These are phyloP conservation scores for Epizoanthus scotinus DNA, from an alignment of 92 coral and sea anemone species.

Conservation along the genomic window DNA sequence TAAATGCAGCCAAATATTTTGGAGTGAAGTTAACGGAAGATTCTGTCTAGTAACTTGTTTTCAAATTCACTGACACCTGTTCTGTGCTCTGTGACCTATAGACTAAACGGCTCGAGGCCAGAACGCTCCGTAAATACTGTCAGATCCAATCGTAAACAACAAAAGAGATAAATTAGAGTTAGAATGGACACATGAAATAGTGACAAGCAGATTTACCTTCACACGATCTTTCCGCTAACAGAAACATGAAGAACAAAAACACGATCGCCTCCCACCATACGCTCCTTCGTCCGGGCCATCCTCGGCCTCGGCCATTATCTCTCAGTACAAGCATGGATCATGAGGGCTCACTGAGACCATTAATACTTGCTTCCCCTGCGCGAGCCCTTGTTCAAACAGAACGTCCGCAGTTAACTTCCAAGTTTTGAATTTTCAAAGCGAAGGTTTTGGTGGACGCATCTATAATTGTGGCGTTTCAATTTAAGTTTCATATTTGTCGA, in stretches of 20 bases:
- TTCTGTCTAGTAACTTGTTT: conserved; percentile 5
- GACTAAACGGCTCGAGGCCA: neutral
- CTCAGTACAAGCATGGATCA: conserved; percentile 38
- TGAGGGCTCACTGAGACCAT: conserved; percentile 24
- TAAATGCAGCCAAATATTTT: too few relatives aligned
- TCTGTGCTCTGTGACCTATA: conserved; percentile 35
- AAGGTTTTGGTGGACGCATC: conserved; percentile 11
- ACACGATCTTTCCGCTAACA: neutral
- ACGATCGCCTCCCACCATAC: conserved; percentile 30
- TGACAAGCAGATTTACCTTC: conserved; percentile 1
- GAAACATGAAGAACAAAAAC: conserved; percentile 18
- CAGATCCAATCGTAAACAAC: neutral
- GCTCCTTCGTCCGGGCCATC: conserved; percentile 37
- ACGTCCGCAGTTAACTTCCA: neutral
- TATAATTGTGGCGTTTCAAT: neutral
- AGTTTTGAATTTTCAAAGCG: conserved; percentile 15
- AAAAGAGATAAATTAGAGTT: neutral
- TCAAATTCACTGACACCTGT: neutral
- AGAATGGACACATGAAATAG: neutral
- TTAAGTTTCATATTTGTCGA: conserved; percentile 8
- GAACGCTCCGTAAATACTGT: neutral
- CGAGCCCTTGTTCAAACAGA: conserved; percentile 11
- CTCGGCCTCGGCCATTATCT: conserved; percentile 41
- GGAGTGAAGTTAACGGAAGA: neutral
- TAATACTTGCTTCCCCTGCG: conserved; percentile 19